Conservation (phyloP, 53 echinoderm and acorn worm genomes). For the Arbacia lixula region DNA sequence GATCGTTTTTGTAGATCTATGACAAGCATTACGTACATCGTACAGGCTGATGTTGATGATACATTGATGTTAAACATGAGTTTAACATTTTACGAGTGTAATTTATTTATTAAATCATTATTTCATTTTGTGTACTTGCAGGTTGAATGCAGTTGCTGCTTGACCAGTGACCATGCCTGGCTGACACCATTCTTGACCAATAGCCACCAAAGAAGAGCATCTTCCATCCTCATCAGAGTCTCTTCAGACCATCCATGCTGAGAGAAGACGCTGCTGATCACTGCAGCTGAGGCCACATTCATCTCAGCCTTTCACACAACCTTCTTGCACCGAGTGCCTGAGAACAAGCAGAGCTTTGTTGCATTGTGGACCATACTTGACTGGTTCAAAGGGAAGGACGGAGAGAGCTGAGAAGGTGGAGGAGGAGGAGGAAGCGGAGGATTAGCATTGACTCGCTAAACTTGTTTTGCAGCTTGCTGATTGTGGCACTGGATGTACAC, state of each 20-base stretch:
- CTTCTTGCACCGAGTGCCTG: background rate
- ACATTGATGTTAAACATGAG: too few species aligned
- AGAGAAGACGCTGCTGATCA: too few species aligned
- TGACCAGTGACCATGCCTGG: background rate
- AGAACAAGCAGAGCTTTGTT: background rate
- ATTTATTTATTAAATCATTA: too few species aligned
- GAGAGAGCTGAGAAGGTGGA: background rate
- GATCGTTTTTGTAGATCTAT: too few species aligned
- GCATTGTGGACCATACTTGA: background rate
- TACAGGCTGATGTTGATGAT: too few species aligned
- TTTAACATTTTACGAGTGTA: too few species aligned
- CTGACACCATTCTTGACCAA: background rate
- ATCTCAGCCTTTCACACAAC: conserved; percentile 33
- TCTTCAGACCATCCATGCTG: conserved; percentile 46
- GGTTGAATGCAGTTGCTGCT: background rate
- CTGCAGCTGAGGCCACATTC: background rate
- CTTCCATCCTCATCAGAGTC: background rate
- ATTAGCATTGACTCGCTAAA: conserved; percentile 54
- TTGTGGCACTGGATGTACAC: too few species aligned
- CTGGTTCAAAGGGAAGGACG: background rate
- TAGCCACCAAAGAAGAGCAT: background rate
- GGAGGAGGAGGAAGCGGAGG: conserved; percentile 3
- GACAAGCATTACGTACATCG: too few species aligned
- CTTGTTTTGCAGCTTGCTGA: conserved; percentile 42
- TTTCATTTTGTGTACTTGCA: background rate